Base-by-base conservation (phyloP, 2,797 vertebrate species). In the Cyclopterus lumpus region DNA sequence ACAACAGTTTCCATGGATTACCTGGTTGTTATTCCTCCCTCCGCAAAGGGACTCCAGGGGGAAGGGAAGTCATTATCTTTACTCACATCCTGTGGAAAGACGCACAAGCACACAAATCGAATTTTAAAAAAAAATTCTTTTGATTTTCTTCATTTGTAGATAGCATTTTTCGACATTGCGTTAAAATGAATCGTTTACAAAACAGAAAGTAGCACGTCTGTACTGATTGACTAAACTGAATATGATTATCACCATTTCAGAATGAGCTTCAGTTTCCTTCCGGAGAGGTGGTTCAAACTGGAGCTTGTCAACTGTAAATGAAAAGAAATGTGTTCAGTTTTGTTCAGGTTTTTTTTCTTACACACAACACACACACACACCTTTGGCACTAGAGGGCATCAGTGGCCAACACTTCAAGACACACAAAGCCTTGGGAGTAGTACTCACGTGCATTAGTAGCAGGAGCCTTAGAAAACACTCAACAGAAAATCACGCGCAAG, bases 191-290 rank as follows among this genome's bases (percentile, higher is more conserved):
- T 0, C 6, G 8, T 58, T 48, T 26, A 32, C 3, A 70, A 49
- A 51, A 26, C 5, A 67, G 4, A 42, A 46, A 66, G 46, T 2
- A 42, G 4, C 2, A 1, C 3, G 38, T 42, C 6, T 36, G 48
- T 7, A 34, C 6, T n/a, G 6, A n/a, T 4, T 58, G 2, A 55
- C 36, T 55, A 70, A 54, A 69, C 0, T 28, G 6, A 68, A 54
- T 1, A 9, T 49, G 8, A 72, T 51, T 8, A 57, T 93, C 91
- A 99, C 98, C 97, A 97, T 96, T 94, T 99, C 97, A 86, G 97
- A 95, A 67, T 96, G 96, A 83, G 98, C 98, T 93, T 97, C 98
- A 0, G 97, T 99, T 93, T 98, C 97, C 89, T 98, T 99, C 89
- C 94, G 88, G 8, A 99, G 92, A 3, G 98, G 97, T 18, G 97